These are phyloP conservation scores for Archips xylosteana DNA, from an alignment of 2,888 invertebrate species.

Conservation along the genomic window DNA sequence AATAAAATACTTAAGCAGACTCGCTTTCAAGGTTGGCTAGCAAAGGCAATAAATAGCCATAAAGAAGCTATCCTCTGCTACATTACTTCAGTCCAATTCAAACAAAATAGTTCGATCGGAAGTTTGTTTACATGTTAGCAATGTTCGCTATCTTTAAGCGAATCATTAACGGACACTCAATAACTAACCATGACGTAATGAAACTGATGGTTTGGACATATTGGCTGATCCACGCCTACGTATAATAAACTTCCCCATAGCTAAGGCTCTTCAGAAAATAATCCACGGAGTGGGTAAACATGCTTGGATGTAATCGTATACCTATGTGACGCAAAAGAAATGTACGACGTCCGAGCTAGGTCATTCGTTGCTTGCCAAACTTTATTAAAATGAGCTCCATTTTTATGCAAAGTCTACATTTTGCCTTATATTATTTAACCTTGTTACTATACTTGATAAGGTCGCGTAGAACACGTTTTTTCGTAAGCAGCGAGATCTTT, in stretches of 20 bases:
- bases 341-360: conserved; percentile 5
- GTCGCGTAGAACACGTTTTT: conserved; percentile 15
- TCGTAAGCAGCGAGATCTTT: background rate
- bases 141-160: background rate
- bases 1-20: background rate
- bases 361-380: conserved; percentile 7
- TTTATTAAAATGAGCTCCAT: conserved; percentile 18
- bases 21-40: conserved; percentile 3
- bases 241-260: background rate
- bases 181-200: conserved; percentile 28
- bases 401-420: conserved; percentile 16
- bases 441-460: conserved; percentile 11
- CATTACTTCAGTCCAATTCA: background rate
- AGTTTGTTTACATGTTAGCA: background rate
- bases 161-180: conserved; percentile 22
- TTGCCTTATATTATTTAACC: background rate
- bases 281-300: conserved; percentile 40
- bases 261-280: conserved; percentile 14
- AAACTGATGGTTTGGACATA: conserved; percentile 13
- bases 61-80: background rate
- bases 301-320: conserved; percentile 32
- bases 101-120: background rate
- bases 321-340: conserved; percentile 28
- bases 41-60: conserved; percentile 2
- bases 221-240: conserved; percentile 22